Base-by-base conservation (phyloP, 2,888 invertebrate genomes). In the Amiota mariae region DNA sequence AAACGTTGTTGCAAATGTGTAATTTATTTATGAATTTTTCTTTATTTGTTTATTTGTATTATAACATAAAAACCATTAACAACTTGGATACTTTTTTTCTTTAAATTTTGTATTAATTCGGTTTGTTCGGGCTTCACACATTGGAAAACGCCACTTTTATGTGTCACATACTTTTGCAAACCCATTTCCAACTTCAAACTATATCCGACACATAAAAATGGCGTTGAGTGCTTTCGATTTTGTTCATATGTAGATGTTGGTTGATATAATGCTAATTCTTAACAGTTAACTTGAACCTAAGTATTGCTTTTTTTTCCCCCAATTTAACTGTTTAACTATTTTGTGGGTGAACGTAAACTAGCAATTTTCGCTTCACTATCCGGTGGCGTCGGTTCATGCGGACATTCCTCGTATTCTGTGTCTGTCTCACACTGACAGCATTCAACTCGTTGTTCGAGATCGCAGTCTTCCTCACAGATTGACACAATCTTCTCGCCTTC, bases 31-130 rank as follows among this genome's bases (percentile, higher is more conserved):
- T 61, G 18, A 51, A 51, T 20, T 51, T 54, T 54, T 9, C n/a
- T 68, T 68, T 70, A 61, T 49, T 63, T 48, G 11, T 3, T 64
- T 46, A 63, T 81, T 79, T 76, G 74, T 18, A 71, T 75, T 75
- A 24, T 74, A 82, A 85, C 80, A 85, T 78, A 83, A 81, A 82
- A 84, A 85, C 66, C 78, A 78, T 81, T 82, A 84, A 84, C 83
- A 84, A 85, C 77, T 77, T 67, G 74, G 70, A 63, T 77, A 74
- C 76, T 77, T 77, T 20, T 20, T 36, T 56, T 3, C 48, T 49
- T 24, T 48, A 49, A 51, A 71, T 36, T 71, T 68, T 73, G 63
- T 63, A 59, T 36, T 6, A 36, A 36, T 36, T 36, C 36, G 36
- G 20, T 64, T 75, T 71, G 76, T 74, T 64, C 68, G 18, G 36